phyloP scores from a whole-genome alignment of 2,888 invertebrate genomes.

The Volucella bombylans region DNA sequence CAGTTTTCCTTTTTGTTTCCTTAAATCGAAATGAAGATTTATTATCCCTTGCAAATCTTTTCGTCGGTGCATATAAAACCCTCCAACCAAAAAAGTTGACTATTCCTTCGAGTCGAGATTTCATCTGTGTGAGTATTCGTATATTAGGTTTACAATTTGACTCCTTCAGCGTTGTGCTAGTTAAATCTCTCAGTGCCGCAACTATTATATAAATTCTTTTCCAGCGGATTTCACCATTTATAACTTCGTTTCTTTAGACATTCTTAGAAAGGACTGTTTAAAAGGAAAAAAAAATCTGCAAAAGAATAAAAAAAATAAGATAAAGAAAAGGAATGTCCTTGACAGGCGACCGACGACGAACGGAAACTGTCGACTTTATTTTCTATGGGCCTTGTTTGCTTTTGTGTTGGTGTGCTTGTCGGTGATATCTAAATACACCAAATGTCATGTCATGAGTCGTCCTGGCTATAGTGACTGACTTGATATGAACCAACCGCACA shows the following conservation, averaged over 20 bases:
- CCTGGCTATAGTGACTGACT: conserved; percentile 42
- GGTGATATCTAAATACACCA: conserved; percentile 56
- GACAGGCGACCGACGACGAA: conserved; percentile 61
- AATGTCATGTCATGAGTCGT: conserved; percentile 59
- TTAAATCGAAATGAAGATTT: conserved; percentile 61
- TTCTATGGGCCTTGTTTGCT: conserved; percentile 52
- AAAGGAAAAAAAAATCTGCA: conserved; percentile 5
- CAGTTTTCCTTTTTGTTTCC: conserved; percentile 45
- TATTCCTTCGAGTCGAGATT: background rate
- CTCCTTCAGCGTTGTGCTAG: conserved; percentile 29
- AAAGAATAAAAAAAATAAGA: conserved; percentile 9
- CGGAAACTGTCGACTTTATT: conserved; percentile 63
- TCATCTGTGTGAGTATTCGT: background rate
- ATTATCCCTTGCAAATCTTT: conserved; percentile 60
- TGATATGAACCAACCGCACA: conserved; percentile 29
- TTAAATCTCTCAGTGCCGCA: conserved; percentile 1
- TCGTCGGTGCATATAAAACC: conserved; percentile 21
- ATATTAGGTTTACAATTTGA: conserved; percentile 23
- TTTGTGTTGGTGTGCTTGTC: conserved; percentile 38
- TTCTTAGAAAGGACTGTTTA: background rate
- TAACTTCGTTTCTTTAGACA: conserved; percentile 1
- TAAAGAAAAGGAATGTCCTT: conserved; percentile 38
- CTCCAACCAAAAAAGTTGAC: conserved; percentile 1
- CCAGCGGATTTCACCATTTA: conserved; percentile 16
- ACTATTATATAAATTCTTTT: conserved; percentile 36